Conservation (phyloP, 2,888 invertebrate species). For the Aphidius colemani region DNA sequence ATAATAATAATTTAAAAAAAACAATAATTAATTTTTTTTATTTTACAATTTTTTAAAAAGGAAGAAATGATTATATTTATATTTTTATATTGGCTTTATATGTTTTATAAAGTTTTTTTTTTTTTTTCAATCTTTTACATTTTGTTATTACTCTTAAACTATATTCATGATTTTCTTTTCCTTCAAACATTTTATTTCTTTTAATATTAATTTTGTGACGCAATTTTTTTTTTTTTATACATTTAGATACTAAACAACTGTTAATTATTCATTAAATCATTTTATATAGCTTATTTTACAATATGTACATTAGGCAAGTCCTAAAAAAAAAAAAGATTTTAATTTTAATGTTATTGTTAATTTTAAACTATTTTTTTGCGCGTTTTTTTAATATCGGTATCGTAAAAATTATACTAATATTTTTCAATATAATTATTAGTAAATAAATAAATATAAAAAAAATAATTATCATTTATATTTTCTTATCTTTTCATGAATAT, state of each 20-base stretch:
- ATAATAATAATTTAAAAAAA: too few species aligned
- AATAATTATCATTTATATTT: not conserved
- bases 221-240: constrained; percentile 26
- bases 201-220: constrained; percentile 18
- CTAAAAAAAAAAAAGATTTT: constrained; percentile 27
- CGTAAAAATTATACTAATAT: not conserved
- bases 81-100: constrained; percentile 29
- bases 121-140: constrained; percentile 22
- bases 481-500: constrained; percentile 4
- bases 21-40: constrained; percentile 7
- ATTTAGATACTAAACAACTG: constrained; percentile 46
- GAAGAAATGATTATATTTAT: constrained; percentile 19
- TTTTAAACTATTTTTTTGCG: constrained; percentile 44
- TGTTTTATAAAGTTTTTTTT: constrained; percentile 26
- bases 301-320: constrained; percentile 57
- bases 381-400: constrained; percentile 30
- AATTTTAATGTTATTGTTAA: constrained; percentile 11
- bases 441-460: too few species aligned
- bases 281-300: constrained; percentile 54
- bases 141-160: not conserved
- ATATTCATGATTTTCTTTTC: constrained; percentile 2
- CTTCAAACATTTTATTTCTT: constrained; percentile 18
- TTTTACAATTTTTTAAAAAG: constrained; percentile 11
- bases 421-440: too few species aligned
- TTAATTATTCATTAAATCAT: constrained; percentile 41